Conservation (phyloP, 2,888 invertebrate genomes). For the Hyppa rectilinea region DNA sequence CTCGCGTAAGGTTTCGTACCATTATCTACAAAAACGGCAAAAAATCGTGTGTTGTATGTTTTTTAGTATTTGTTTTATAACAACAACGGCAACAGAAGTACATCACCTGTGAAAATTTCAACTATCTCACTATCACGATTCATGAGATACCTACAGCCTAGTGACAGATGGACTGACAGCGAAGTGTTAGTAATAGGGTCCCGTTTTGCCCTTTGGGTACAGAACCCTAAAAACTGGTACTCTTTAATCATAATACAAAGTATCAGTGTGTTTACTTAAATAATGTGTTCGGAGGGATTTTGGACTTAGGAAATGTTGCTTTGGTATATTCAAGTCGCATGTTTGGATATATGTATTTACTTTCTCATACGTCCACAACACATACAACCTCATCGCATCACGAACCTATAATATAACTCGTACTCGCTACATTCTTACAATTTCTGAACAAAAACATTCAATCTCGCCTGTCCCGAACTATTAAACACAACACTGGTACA, state of each 20-base stretch:
- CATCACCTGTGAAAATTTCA: too few species aligned
- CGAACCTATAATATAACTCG: background rate
- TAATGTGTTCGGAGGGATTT: background rate
- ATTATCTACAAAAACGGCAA: too few species aligned
- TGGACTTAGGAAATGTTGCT: background rate
- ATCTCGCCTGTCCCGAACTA: constrained; percentile 29
- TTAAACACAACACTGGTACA: constrained; percentile 51
- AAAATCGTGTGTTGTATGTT: too few species aligned
- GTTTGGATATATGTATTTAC: background rate
- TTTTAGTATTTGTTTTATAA: too few species aligned
- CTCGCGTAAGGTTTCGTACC: too few species aligned
- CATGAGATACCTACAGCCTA: too few species aligned
- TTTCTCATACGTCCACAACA: background rate
- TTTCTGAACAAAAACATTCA: constrained; percentile 37
- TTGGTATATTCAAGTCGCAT: too few species aligned
- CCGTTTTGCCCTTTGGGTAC: too few species aligned
- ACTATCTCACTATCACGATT: too few species aligned
- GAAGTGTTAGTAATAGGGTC: too few species aligned
- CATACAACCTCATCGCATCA: background rate
- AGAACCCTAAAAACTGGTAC: background rate
- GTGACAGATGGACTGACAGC: too few species aligned
- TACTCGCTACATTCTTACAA: background rate
- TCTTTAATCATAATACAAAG: background rate
- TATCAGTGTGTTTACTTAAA: background rate
- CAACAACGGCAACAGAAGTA: too few species aligned